Evolutionary conservation across 2,797 vertebrate genomes (phyloP).

Genomic region (Dryobates pubescens): DNA sequence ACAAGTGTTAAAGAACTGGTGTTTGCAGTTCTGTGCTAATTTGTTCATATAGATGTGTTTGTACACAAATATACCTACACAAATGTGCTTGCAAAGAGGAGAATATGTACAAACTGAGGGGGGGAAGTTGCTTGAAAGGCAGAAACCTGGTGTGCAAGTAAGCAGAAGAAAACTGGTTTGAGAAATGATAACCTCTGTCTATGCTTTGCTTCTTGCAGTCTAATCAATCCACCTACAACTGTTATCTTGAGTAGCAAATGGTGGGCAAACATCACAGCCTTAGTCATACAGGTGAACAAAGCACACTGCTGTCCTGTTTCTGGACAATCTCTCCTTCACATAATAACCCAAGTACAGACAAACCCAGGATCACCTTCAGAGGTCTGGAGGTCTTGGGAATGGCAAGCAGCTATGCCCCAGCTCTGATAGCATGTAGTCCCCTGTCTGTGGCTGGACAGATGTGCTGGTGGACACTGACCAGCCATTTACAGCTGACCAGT

Average conservation of each 20-base stretch:
- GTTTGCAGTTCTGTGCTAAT: neutral
- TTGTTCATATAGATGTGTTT: neutral
- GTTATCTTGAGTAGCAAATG: neutral
- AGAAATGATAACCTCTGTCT: neutral
- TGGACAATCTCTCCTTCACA: neutral
- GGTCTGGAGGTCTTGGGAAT: neutral
- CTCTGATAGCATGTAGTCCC: neutral
- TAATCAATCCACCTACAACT: neutral
- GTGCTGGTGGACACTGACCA: neutral
- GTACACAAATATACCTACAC: neutral
- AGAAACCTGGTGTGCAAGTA: neutral
- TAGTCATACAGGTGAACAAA: neutral
- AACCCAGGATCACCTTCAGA: neutral
- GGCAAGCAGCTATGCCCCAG: neutral
- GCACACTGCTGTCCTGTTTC: neutral
- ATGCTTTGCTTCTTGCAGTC: neutral
- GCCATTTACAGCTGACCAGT: rapidly evolving
- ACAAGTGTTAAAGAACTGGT: neutral
- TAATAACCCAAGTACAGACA: neutral
- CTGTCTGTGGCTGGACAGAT: neutral
- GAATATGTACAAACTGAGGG: neutral
- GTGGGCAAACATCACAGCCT: neutral
- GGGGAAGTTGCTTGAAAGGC: neutral
- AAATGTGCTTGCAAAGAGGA: neutral
- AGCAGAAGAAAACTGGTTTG: neutral